Evolutionary conservation across 1,140 invertebrate genomes (phyloP).

Genomic region (Atta cephalotes): DNA sequence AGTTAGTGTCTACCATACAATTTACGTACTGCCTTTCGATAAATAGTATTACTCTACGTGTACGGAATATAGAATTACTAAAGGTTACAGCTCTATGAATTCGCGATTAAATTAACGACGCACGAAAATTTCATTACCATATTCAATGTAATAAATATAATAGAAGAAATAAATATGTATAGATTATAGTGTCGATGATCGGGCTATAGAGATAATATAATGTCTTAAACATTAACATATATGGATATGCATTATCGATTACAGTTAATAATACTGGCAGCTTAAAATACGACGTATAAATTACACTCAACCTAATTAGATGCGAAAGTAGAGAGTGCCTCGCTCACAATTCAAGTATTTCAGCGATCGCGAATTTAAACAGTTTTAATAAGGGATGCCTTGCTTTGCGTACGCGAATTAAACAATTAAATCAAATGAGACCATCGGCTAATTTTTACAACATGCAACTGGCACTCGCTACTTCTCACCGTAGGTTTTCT

Average conservation of each 20-base stretch:
- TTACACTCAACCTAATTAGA: constrained; percentile 67
- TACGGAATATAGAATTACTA: constrained; percentile 73
- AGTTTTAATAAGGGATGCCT: constrained; percentile 21
- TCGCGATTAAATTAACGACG: constrained; percentile 77
- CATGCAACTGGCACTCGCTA: constrained; percentile 65
- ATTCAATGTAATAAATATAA: constrained; percentile 75
- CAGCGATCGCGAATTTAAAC: not conserved
- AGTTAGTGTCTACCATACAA: constrained; percentile 77
- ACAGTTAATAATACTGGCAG: constrained; percentile 84
- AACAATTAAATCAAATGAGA: constrained; percentile 42
- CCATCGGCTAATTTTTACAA: not conserved
- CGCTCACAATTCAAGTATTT: constrained; percentile 27
- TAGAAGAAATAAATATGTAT: constrained; percentile 73
- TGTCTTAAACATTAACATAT: constrained; percentile 77
- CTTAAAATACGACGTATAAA: constrained; percentile 79
- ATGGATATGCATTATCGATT: constrained; percentile 83
- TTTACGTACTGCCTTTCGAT: constrained; percentile 59
- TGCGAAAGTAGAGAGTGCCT: constrained; percentile 65
- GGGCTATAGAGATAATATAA: constrained; percentile 72
- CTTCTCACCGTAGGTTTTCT: constrained; percentile 16
- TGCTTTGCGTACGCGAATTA: not conserved
- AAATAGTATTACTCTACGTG: constrained; percentile 60
- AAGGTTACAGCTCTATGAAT: constrained; percentile 69
- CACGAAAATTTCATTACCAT: constrained; percentile 68
- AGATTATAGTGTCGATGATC: constrained; percentile 77